Evolutionary conservation across 53 echinoderm and acorn worm species (phyloP), one percentile per base, ranked within the genome.

Genomic region (Paelopatides confundens): DNA sequence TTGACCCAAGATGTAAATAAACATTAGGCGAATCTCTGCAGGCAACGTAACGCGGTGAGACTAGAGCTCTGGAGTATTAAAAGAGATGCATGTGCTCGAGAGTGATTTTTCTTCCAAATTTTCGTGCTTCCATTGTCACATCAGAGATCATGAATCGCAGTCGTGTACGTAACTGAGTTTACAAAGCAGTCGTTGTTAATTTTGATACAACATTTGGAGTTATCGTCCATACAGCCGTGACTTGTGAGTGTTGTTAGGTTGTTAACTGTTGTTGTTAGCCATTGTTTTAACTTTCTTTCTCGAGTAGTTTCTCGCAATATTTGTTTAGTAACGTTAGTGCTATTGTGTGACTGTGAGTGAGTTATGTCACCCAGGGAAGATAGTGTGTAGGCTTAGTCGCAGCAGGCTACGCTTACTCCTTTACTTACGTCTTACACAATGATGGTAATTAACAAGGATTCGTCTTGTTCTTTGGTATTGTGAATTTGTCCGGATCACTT

Each of bases 21-120:
- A 79, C 79, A 79, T 79, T 79, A 79, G 79, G 79, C 79, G 79
- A 79, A 79, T 79, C 79, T 79, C 50, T n/a, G n/a, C n/a, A 33
- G 50, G 79, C 79, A 79, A 79, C 79, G 79, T 54, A 67, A 67
- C 68, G 68, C 68, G 14, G 58, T 43, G 43, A 58, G 58, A n/a
- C 46, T 11, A 11, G 48, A 48, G 9, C 48, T 9, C 10, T n/a
- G 14, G 48, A 48, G 9, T 9, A 48, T 58, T 18, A 58, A 58
- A 58, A 21, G 24, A 21, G 58, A 58, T 58, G 58, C 24, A 58
- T 58, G 2, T 23, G 2, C 5, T 21, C 58, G 6, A 21, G n/a
- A n/a, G n/a, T n/a, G n/a, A n/a, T n/a, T n/a, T n/a, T n/a, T n/a
- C n/a, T n/a, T n/a, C n/a, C n/a, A 58, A 58, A 58, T 58, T 58